Conservation (phyloP, 2,888 invertebrate genomes). For the Eilema griseolum region DNA sequence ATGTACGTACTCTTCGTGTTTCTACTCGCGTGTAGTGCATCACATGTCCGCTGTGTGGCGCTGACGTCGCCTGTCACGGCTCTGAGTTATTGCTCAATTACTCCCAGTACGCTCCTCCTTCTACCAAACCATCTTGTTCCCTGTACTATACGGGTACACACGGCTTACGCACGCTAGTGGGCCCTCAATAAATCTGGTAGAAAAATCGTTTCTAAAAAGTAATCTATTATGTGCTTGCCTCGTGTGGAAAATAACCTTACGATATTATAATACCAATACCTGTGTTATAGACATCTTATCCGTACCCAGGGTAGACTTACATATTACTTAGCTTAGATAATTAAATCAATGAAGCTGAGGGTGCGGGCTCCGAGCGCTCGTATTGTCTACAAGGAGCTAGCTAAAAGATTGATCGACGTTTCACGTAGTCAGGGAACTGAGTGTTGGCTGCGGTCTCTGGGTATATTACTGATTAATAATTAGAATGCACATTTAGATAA, state of each 20-base stretch:
- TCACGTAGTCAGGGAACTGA: background rate
- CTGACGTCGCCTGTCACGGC: constrained; percentile 20
- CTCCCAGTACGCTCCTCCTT: constrained; percentile 20
- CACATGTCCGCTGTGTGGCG: constrained; percentile 25
- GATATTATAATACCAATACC: background rate
- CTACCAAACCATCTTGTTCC: constrained; percentile 7
- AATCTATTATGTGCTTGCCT: constrained; percentile 31
- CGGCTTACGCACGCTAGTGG: constrained; percentile 14
- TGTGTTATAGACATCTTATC: background rate
- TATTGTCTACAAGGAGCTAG: background rate
- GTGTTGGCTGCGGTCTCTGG: background rate
- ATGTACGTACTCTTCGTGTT: background rate
- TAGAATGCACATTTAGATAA: background rate
- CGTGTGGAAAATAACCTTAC: background rate
- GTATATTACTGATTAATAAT: background rate
- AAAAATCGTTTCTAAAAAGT: constrained; percentile 35
- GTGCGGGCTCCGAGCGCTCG: background rate
- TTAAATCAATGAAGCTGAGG: background rate
- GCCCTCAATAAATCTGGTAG: constrained; percentile 38
- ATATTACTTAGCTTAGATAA: background rate
- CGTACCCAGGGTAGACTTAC: background rate
- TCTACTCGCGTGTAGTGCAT: constrained; percentile 13
- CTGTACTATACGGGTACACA: background rate
- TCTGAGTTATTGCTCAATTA: constrained; percentile 53
- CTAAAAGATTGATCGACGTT: background rate